These are phyloP conservation scores for Athalia cordata DNA, from an alignment of 2,888 invertebrate genomes.

Conservation along the genomic window DNA sequence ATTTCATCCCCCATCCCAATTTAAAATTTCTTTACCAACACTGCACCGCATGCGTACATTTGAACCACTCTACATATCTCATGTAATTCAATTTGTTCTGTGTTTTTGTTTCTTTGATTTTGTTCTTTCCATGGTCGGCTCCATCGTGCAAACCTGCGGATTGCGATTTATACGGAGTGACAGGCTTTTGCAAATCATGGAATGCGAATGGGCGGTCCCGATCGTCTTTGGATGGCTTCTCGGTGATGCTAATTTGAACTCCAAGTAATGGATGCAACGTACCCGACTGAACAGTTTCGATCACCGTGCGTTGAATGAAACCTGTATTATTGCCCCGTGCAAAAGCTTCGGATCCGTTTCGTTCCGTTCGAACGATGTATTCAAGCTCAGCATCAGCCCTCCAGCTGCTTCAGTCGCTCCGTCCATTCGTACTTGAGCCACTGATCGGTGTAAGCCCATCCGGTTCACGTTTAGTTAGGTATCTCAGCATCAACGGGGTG, in stretches of 20 bases:
- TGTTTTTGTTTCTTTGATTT: no score
- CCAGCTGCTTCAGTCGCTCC: not conserved
- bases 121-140: no score
- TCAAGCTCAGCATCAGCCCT: slow-evolving; percentile 2
- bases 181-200: not conserved
- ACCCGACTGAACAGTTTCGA: slow-evolving; percentile 21
- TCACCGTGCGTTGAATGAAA: slow-evolving; percentile 21
- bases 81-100: no score
- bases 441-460: slow-evolving; percentile 13
- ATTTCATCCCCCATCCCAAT: no score
- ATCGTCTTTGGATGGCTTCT: not conserved
- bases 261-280: slow-evolving; percentile 18
- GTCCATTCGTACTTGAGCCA: slow-evolving; percentile 21
- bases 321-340: slow-evolving; percentile 24
- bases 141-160: not conserved
- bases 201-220: not conserved
- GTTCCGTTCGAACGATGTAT: slow-evolving; percentile 10
- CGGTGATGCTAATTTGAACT: slow-evolving; percentile 26
- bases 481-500: not conserved
- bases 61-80: no score
- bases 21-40: no score
- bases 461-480: slow-evolving; percentile 10
- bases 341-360: slow-evolving; percentile 18
- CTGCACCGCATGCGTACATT: no score
- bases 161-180: not conserved